Evolutionary conservation across 2,797 vertebrate genomes (phyloP).

Genomic region (Cryptoprocta ferox): DNA sequence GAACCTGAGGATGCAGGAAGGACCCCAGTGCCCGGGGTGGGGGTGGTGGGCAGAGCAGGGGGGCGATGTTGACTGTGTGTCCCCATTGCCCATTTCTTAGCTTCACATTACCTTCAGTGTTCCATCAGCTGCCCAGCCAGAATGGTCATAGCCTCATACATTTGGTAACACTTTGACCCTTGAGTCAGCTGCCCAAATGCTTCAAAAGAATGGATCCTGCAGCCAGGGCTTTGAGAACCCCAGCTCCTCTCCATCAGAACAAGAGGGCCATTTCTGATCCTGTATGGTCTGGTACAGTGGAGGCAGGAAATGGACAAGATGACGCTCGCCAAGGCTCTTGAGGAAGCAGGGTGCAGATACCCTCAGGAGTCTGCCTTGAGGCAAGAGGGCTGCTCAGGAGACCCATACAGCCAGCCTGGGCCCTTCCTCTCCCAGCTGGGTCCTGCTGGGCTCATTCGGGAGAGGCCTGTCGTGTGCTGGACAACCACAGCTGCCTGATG

Average conservation of each 20-base stretch:
- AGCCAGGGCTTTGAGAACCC: neutral
- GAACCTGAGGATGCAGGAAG: neutral
- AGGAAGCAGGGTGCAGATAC: neutral
- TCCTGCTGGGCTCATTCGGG: neutral
- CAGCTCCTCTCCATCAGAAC: fast-evolving
- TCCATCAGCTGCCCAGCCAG: neutral
- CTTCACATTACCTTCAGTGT: neutral
- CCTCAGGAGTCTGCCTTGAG: neutral
- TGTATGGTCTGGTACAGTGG: no score
- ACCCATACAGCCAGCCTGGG: neutral
- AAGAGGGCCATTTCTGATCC: no score
- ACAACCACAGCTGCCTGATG: neutral
- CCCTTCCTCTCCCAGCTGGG: neutral
- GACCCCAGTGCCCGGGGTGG: fast-evolving
- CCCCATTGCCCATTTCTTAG: neutral
- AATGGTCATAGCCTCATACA: neutral
- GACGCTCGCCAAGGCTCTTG: neutral
- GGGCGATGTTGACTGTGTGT: neutral
- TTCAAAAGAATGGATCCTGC: neutral
- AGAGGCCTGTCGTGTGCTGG: neutral
- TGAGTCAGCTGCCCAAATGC: neutral
- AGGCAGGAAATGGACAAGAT: neutral
- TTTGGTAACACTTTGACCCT: neutral
- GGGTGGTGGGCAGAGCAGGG: neutral
- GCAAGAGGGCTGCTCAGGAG: neutral